Conservation (phyloP, 2,797 vertebrate genomes). For the Trematomus bernacchii region DNA sequence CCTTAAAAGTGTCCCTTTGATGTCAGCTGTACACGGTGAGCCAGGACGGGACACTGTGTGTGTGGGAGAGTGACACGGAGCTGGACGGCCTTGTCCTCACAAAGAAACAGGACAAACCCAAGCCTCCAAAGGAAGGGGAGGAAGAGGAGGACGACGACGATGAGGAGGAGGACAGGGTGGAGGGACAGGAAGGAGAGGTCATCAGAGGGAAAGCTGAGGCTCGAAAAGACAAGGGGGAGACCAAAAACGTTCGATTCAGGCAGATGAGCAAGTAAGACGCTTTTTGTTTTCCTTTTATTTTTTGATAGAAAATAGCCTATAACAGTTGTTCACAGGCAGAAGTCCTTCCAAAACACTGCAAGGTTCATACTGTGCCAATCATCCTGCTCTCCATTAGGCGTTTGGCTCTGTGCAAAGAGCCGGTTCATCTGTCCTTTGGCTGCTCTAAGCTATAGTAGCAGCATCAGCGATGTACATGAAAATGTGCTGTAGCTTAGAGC, state of each 20-base stretch:
- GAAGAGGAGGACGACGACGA: constrained; percentile 33
- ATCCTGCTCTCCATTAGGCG: constrained; percentile 11
- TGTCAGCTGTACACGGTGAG: constrained; percentile 94
- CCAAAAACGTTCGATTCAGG: constrained; percentile 88
- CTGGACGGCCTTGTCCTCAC: constrained; percentile 84
- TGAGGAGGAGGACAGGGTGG: constrained; percentile 53
- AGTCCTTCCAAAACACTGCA: background rate
- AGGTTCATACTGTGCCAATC: background rate
- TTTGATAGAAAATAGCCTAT: too few species aligned
- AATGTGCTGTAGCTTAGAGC: background rate
- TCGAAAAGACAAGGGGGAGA: constrained; percentile 76
- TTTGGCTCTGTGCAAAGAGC: constrained; percentile 17
- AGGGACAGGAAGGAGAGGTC: constrained; percentile 83
- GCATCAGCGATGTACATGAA: constrained; percentile 8
- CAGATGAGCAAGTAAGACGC: constrained; percentile 89
- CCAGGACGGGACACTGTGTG: constrained; percentile 91
- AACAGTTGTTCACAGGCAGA: background rate
- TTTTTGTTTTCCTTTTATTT: background rate
- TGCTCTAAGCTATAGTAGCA: constrained; percentile 13
- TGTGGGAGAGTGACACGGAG: constrained; percentile 95
- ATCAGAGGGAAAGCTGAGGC: constrained; percentile 85
- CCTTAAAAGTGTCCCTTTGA: background rate
- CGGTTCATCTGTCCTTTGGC: constrained; percentile 21
- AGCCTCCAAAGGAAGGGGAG: constrained; percentile 22
- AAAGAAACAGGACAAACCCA: constrained; percentile 48